Base-by-base conservation (phyloP, 1,140 invertebrate genomes). In the Ceratitis capitata region DNA sequence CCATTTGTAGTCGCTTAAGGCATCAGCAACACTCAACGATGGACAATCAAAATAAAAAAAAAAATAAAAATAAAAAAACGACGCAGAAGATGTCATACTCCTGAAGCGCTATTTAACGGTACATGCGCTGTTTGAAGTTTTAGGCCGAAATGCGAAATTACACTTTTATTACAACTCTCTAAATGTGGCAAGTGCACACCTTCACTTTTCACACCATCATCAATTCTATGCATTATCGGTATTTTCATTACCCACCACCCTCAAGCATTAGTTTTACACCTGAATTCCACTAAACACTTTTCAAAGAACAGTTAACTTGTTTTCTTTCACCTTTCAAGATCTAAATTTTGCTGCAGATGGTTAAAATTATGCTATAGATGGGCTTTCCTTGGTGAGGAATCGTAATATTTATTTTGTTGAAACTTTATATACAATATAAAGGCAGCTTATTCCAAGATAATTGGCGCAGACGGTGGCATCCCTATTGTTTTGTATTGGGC, bases 21-120 rank as follows among this genome's bases (percentile, higher is more conserved):
- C 39, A 78, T 78, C 39, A 78, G 69, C 35, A 78, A 45, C n/a
- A n/a, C n/a, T 78, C 69, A 78, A 16, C 69, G 10, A 45, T 78
- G 16, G 39, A 12, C 69, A 7, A 45, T 78, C 69, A 26, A 78
- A n/a, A n/a, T n/a, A n/a, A n/a, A n/a, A n/a, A n/a, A n/a, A n/a
- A n/a, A n/a, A n/a, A n/a, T n/a, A n/a, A n/a, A n/a, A n/a, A n/a
- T n/a, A n/a, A n/a, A n/a, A n/a, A n/a, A n/a, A n/a, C n/a, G n/a
- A n/a, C 14, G 12, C 19, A 16, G n/a, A 26, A 26, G n/a, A 78
- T 39, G 35, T 23, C 23, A 39, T n/a, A 9, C 69, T 19, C 69
- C 39, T 69, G 69, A 45, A 32, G 69, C 35, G 39, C 26, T 10
- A 39, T 78, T 42, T 26, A 78, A 78, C 39, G 69, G 69, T 78